Conservation (phyloP, 92 coral and sea anemone species). For the Nematostella vectensis region DNA sequence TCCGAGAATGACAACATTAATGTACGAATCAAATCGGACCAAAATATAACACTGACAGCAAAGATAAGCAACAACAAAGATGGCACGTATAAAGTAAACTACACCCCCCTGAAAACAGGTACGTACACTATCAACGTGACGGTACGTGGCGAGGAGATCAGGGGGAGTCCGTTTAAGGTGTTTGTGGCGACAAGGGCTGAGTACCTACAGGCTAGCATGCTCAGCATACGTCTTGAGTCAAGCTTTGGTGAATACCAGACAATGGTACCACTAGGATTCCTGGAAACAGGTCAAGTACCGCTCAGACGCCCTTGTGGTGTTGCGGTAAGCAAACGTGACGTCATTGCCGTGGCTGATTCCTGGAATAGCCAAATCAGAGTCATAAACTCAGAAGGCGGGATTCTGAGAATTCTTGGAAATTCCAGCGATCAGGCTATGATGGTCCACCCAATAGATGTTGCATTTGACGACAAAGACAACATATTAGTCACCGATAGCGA, state of each 20-base stretch:
- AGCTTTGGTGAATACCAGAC: conserved; percentile 20
- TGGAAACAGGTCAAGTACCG: conserved; percentile 16
- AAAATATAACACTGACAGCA: conserved; percentile 29
- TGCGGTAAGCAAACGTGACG: conserved; percentile 31
- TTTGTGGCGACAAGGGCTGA: conserved; percentile 48
- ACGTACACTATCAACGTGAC: conserved; percentile 45
- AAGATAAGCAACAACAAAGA: conserved; percentile 60
- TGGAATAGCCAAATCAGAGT: conserved; percentile 53
- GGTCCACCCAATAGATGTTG: conserved; percentile 56
- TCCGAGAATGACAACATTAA: conserved; percentile 60
- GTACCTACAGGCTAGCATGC: conserved; percentile 19
- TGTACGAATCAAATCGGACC: conserved; percentile 37
- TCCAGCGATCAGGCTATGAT: conserved; percentile 1
- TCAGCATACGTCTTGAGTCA: conserved; percentile 7
- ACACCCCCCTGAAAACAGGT: conserved; percentile 73
- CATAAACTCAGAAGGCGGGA: conserved; percentile 31
- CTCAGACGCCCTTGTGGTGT: conserved; percentile 67
- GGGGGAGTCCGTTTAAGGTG: conserved; percentile 47
- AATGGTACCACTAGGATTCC: conserved; percentile 27
- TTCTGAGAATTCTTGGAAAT: conserved; percentile 12
- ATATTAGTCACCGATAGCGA: conserved; percentile 71
- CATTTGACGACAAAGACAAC: conserved; percentile 52
- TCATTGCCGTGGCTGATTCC: conserved; percentile 62
- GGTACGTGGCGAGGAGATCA: conserved; percentile 55
- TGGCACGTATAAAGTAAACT: conserved; percentile 52